Conservation (phyloP, 1,140 invertebrate species). For the Paraescarpia echinospica region DNA sequence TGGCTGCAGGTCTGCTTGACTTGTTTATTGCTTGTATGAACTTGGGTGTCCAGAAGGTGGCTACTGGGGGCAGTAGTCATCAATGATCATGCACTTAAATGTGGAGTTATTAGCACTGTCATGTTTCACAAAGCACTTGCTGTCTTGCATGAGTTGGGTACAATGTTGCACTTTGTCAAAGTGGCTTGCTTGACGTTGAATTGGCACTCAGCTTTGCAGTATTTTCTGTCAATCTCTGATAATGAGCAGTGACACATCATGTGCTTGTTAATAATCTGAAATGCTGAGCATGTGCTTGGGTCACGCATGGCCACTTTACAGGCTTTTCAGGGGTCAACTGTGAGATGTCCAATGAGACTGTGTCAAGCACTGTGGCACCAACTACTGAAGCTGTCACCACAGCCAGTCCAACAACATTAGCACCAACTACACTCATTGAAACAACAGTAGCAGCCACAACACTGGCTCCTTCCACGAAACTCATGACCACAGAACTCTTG, state of each 20-base stretch:
- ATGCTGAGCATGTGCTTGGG: not conserved
- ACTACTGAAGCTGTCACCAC: not conserved
- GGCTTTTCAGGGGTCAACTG: not conserved
- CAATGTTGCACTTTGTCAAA: not conserved
- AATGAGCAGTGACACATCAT: not conserved
- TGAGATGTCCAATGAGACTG: not conserved
- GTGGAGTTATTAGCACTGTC: not conserved
- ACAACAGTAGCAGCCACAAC: conserved; percentile 5
- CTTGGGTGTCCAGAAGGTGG: not conserved
- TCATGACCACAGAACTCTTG: not conserved
- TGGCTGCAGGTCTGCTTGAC: not conserved
- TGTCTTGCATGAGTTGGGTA: not conserved
- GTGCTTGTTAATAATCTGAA: not conserved
- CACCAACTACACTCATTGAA: not conserved
- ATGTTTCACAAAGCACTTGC: not conserved
- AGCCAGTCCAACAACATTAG: not conserved
- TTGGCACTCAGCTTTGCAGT: no score
- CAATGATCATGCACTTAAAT: no score
- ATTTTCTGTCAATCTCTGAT: not conserved
- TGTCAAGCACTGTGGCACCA: not conserved
- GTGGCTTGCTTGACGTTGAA: not conserved
- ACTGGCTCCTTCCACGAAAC: not conserved
- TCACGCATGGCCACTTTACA: not conserved
- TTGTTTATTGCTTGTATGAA: not conserved
- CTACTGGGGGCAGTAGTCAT: no score